phyloP scores from a whole-genome alignment of 2,888 invertebrate species.

The Erynnis tages region DNA sequence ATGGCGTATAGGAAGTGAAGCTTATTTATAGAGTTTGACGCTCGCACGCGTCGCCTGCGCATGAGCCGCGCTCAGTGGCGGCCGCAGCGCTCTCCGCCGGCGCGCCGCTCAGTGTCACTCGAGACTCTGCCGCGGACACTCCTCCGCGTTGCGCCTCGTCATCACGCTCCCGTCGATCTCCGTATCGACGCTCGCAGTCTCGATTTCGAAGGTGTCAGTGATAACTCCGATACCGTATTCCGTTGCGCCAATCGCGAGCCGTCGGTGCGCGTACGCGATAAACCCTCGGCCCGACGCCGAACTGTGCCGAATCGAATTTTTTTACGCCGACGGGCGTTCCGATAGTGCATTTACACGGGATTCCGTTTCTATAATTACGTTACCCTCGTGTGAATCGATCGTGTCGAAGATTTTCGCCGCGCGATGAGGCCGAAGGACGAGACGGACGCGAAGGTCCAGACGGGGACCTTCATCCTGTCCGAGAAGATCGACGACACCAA shows the following conservation, averaged over 20 bases:
- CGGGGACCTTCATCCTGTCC: slow-evolving; percentile 79
- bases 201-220: slow-evolving; percentile 63
- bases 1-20: slow-evolving; percentile 69
- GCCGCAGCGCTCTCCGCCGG: slow-evolving; percentile 32
- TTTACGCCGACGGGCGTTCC: slow-evolving; percentile 52
- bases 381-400: slow-evolving; percentile 50
- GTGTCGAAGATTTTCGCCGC: slow-evolving; percentile 39
- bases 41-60: slow-evolving; percentile 49
- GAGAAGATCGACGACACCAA: slow-evolving; percentile 80
- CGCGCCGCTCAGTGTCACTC: slow-evolving; percentile 48
- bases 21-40: slow-evolving; percentile 70
- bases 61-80: slow-evolving; percentile 36
- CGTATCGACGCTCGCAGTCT: slow-evolving; percentile 52
- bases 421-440: slow-evolving; percentile 76
- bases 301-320: slow-evolving; percentile 57
- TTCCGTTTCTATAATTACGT: slow-evolving; percentile 52
- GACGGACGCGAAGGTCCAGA: slow-evolving; percentile 67
- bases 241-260: slow-evolving; percentile 62
- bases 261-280: slow-evolving; percentile 52
- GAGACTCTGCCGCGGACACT: slow-evolving; percentile 54
- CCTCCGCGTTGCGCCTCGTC: slow-evolving; percentile 31
- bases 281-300: slow-evolving; percentile 46
- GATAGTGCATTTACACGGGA: slow-evolving; percentile 60
- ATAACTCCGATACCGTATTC: slow-evolving; percentile 65
- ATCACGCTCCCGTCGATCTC: slow-evolving; percentile 35